Conservation (phyloP, 2,113 vertebrate species). For the Chamaetylas fuelleborni region DNA sequence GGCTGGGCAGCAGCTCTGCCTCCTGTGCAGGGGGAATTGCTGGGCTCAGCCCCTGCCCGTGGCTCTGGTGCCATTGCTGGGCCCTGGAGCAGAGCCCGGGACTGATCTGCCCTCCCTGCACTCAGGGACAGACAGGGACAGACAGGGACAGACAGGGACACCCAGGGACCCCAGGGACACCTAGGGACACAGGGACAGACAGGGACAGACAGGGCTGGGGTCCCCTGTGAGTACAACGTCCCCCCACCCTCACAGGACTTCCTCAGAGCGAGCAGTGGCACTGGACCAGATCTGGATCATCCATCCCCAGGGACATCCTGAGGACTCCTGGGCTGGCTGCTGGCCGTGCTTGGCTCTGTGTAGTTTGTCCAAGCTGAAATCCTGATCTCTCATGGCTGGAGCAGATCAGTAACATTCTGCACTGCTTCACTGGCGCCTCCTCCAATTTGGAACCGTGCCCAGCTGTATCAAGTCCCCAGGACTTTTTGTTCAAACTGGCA, state of each 20-base stretch:
- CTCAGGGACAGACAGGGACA: no score
- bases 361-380: neutral
- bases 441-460: neutral
- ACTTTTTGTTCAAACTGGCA: slow-evolving; percentile 57
- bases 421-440: slow-evolving; percentile 35
- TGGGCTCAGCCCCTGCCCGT: fast-evolving
- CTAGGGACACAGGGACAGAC: neutral
- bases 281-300: neutral
- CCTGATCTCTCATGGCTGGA: neutral
- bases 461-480: slow-evolving; percentile 30
- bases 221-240: fast-evolving
- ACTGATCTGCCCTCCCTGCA: neutral
- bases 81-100: neutral
- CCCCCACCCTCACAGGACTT: neutral
- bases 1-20: neutral
- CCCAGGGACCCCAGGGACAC: fast-evolving
- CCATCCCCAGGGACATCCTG: neutral
- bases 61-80: neutral
- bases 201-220: neutral
- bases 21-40: neutral
- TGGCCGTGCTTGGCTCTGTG: neutral
- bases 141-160: no score
- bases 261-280: neutral
- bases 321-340: neutral
- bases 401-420: neutral